Percentiles rank a stretch among this genome's conserved stretches.
These are phyloP conservation scores for Dynastes maya DNA, from an alignment of 2,888 invertebrate species.

Conservation along the genomic window DNA sequence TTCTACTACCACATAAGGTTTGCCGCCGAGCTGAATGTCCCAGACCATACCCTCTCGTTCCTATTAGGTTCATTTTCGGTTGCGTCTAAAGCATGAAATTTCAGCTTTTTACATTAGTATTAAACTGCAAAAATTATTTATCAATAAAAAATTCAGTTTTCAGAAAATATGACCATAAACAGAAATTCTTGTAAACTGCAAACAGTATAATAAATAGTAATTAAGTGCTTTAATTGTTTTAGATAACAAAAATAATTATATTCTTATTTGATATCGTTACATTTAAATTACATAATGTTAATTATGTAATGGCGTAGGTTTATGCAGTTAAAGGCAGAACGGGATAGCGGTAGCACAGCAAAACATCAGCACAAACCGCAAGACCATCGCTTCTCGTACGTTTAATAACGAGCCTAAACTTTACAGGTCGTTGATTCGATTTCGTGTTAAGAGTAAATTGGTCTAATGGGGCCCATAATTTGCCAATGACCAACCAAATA, in stretches of 20 bases:
- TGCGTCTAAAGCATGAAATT: too few species aligned
- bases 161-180: too few species aligned
- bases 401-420: conserved; percentile 60
- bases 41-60: too few species aligned
- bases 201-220: too few species aligned
- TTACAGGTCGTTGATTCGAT: conserved; percentile 67
- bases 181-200: too few species aligned
- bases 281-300: not conserved
- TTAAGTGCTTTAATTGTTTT: too few species aligned
- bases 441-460: conserved; percentile 67
- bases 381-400: conserved; percentile 61
- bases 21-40: too few species aligned
- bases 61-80: too few species aligned
- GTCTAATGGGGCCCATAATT: conserved; percentile 69
- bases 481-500: conserved; percentile 62
- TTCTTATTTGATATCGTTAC: not conserved
- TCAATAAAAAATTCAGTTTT: too few species aligned
- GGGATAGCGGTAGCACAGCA: conserved; percentile 27
- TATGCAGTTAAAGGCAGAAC: conserved; percentile 18
- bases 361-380: conserved; percentile 63
- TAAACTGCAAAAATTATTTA: too few species aligned
- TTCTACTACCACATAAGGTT: too few species aligned
- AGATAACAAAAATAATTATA: not conserved
- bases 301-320: conserved; percentile 14
- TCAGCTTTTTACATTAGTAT: too few species aligned